Conservation (phyloP, 2,113 vertebrate genomes). For the Buteo buteo region DNA sequence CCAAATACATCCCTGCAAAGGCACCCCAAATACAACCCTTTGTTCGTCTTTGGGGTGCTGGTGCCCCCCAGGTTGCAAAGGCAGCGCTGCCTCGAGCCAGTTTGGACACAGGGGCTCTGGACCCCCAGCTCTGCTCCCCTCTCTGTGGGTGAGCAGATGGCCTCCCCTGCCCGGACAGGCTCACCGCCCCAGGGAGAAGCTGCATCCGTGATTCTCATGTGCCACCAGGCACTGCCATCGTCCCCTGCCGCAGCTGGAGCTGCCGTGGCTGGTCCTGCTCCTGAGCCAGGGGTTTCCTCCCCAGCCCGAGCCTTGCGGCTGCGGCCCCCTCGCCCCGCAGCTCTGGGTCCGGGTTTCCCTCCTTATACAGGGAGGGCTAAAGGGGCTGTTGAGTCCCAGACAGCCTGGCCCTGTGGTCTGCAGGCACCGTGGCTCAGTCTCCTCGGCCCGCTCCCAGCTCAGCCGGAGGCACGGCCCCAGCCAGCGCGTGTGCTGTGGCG, state of each 20-base stretch:
- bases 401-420: not conserved
- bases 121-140: not conserved
- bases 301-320: not conserved
- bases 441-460: not conserved
- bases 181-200: not conserved
- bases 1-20: not conserved
- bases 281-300: not conserved
- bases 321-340: not conserved
- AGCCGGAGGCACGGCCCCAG: not conserved
- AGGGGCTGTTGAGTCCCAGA: too few relatives aligned
- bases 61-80: not conserved
- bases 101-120: not conserved
- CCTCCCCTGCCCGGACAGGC: rapidly evolving
- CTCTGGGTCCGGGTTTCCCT: not conserved
- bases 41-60: not conserved
- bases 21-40: not conserved
- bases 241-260: not conserved
- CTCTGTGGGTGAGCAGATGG: not conserved
- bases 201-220: not conserved
- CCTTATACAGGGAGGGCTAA: not conserved
- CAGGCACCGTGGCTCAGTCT: not conserved
- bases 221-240: not conserved
- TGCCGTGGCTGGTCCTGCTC: not conserved
- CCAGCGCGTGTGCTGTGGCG: rapidly evolving
- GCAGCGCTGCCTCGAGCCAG: not conserved